Percentiles rank a stretch among this genome's conserved stretches.
Evolutionary conservation across 2,888 invertebrate species (phyloP).

Genomic region (Gasteruption jaculator): DNA sequence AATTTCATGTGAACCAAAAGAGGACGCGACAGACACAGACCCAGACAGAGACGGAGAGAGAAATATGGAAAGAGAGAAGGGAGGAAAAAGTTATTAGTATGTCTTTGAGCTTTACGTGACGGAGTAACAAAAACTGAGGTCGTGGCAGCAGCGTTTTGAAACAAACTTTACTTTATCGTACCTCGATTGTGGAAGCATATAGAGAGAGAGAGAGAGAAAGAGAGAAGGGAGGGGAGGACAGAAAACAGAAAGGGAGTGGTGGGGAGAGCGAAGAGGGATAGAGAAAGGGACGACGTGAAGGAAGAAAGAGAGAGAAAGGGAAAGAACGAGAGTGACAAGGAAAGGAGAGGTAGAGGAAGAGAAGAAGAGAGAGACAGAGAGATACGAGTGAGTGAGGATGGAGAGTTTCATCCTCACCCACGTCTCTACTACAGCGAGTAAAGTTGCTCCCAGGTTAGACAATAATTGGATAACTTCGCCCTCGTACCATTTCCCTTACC

Average conservation of each 20-base stretch:
- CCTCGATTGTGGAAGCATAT: constrained; percentile 30
- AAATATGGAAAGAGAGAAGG: constrained; percentile 19
- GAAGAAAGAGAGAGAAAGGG: constrained; percentile 24
- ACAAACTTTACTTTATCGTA: constrained; percentile 49
- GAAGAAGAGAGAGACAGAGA: constrained; percentile 8
- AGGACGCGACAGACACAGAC: no score
- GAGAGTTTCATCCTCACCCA: constrained; percentile 25
- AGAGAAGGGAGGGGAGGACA: constrained; percentile 4
- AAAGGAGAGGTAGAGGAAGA: constrained; percentile 17
- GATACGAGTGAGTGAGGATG: constrained; percentile 8
- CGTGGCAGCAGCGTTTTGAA: no score
- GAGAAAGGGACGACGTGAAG: constrained; percentile 4
- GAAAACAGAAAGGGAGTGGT: constrained; percentile 12
- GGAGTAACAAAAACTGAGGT: no score
- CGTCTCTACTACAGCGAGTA: constrained; percentile 39
- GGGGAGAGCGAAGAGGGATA: constrained; percentile 9
- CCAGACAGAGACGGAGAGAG: constrained; percentile 5
- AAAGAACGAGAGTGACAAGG: constrained; percentile 28
- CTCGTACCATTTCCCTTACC: constrained; percentile 29
- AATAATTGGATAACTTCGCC: constrained; percentile 52
- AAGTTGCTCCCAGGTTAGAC: constrained; percentile 52
- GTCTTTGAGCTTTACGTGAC: constrained; percentile 37
- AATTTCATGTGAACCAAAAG: no score
- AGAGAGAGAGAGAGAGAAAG: constrained; percentile 9
- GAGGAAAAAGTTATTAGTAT: no score